These are phyloP conservation scores for Drosophila ananassae DNA, from an alignment of 1,140 invertebrate species.

Conservation along the genomic window DNA sequence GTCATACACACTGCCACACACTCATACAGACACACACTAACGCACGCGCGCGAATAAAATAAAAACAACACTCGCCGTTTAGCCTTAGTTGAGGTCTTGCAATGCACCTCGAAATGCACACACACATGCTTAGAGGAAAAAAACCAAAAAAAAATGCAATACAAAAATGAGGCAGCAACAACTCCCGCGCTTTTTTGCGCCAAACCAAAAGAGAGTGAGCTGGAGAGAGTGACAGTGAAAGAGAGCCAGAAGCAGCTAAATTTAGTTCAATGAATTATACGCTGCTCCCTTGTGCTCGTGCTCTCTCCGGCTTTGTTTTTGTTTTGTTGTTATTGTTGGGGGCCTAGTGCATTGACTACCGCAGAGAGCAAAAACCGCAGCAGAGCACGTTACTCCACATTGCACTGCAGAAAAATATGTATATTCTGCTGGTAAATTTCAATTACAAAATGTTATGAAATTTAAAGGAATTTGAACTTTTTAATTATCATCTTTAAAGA, in stretches of 20 bases:
- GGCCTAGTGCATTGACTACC: constrained; percentile 66
- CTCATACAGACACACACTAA: constrained; percentile 5
- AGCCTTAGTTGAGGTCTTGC: constrained; percentile 82
- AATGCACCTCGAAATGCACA: constrained; percentile 78
- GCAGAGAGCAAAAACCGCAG: constrained; percentile 51
- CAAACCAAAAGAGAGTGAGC: constrained; percentile 14
- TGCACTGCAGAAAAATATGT: neutral
- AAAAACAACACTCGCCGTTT: constrained; percentile 50
- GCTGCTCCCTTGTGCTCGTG: constrained; percentile 25
- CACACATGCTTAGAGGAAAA: constrained; percentile 56
- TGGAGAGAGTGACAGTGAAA: constrained; percentile 37
- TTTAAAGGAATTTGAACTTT: neutral
- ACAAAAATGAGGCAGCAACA: constrained; percentile 55
- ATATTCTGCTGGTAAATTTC: neutral
- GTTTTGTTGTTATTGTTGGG: constrained; percentile 73
- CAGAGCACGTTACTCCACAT: constrained; percentile 32
- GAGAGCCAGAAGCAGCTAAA: constrained; percentile 52
- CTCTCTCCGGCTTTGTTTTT: constrained; percentile 61
- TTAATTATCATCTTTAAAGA: neutral
- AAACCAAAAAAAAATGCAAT: constrained; percentile 41
- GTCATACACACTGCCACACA: constrained; percentile 36
- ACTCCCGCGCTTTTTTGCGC: constrained; percentile 72
- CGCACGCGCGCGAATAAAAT: constrained; percentile 10
- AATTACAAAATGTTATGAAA: neutral
- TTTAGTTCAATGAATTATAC: constrained; percentile 76